phyloP scores from a whole-genome alignment of 2,888 invertebrate species.

The Melieria picta region DNA sequence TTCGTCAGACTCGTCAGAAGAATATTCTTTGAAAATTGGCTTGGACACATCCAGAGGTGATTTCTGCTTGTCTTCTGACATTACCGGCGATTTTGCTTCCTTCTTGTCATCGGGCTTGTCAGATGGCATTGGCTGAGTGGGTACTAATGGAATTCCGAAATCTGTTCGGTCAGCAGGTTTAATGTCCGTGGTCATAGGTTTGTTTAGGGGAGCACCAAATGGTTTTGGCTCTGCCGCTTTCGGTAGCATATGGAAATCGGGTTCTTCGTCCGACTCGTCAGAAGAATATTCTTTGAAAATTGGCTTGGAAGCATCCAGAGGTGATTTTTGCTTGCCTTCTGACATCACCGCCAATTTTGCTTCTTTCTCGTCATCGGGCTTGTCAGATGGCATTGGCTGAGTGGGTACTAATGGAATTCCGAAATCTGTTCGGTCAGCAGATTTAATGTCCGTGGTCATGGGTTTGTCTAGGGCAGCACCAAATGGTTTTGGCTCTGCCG shows the following conservation, averaged over 20 bases:
- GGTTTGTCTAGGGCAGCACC: background rate
- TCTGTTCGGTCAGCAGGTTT: background rate
- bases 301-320: slow-evolving; percentile 2
- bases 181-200: background rate
- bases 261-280: slow-evolving; percentile 6
- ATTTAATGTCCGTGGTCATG: background rate
- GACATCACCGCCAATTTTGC: background rate
- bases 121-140: background rate
- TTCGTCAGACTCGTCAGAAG: slow-evolving; percentile 7
- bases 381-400: slow-evolving; percentile 10
- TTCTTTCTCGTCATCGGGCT: slow-evolving; percentile 19
- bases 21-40: slow-evolving; percentile 3
- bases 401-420: background rate
- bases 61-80: background rate
- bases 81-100: slow-evolving; percentile 1
- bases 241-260: background rate
- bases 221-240: background rate
- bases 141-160: background rate
- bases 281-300: slow-evolving; percentile 5
- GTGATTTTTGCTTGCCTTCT: slow-evolving; percentile 9
- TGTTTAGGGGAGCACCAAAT: background rate
- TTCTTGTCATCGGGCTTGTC: slow-evolving; percentile 27
- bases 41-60: slow-evolving; percentile 12
- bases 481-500: background rate
- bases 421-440: background rate